A percentile compares a stretch with the other conserved stretches of the same genome.
phyloP scores from a whole-genome alignment of 1,140 invertebrate species.

The Lucilia sericata region DNA sequence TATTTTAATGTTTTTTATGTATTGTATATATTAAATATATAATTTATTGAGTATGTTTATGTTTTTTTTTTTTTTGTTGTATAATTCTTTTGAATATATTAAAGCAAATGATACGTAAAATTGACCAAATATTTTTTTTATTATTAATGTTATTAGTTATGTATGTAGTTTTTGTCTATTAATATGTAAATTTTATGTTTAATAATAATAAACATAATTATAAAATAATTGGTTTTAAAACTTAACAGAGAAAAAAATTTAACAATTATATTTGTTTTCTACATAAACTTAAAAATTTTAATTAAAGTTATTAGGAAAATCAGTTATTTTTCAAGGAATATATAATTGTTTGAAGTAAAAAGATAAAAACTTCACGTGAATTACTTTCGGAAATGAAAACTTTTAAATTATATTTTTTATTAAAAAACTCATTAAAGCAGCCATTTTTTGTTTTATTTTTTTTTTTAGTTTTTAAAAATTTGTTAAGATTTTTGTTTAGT shows the following conservation, averaged over 20 bases:
- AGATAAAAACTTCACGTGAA: too few relatives aligned
- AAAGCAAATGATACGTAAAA: conserved; percentile 13
- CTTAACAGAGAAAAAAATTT: conserved; percentile 10
- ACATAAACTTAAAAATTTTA: too few relatives aligned
- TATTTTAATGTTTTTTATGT: background rate
- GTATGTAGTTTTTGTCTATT: background rate
- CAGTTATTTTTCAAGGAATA: too few relatives aligned
- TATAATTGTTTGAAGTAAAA: too few relatives aligned
- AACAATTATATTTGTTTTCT: background rate
- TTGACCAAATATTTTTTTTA: background rate
- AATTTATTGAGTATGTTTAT: conserved; percentile 16
- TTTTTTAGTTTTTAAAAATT: background rate
- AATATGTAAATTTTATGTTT: background rate
- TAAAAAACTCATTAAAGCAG: too few relatives aligned
- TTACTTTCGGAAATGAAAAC: too few relatives aligned
- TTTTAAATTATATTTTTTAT: too few relatives aligned
- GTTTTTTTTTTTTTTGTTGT: background rate
- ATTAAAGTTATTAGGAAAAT: too few relatives aligned
- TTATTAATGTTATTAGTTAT: background rate
- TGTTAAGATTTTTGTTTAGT: background rate
- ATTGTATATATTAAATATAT: conserved; percentile 8
- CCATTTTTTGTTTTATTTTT: too few relatives aligned
- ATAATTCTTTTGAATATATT: background rate
- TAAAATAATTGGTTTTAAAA: background rate
- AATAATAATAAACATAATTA: background rate